A percentile compares a stretch with the other conserved stretches of the same genome.
Evolutionary conservation across 2,888 invertebrate species (phyloP).

Genomic region (Spatulosminthurus flaviceps): DNA sequence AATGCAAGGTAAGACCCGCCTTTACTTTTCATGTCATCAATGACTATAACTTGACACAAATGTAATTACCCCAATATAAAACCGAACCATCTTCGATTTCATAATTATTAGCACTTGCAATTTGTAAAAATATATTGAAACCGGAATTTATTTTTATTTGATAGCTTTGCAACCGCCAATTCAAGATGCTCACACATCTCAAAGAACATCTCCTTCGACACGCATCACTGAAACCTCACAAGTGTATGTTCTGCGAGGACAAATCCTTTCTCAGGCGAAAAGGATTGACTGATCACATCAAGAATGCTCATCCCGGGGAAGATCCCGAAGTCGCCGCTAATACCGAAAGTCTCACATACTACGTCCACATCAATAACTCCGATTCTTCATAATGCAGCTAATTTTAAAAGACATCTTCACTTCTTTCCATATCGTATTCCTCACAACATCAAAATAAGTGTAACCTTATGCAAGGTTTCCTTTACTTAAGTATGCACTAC

Average conservation of each 20-base stretch:
- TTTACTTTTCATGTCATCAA: too few relatives aligned
- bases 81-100: too few relatives aligned
- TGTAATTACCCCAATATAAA: too few relatives aligned
- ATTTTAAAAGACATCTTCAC: too few relatives aligned
- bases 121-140: too few relatives aligned
- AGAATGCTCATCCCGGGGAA: constrained; percentile 36
- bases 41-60: too few relatives aligned
- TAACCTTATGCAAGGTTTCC: too few relatives aligned
- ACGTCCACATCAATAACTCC: constrained; percentile 26
- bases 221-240: constrained; percentile 46
- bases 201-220: constrained; percentile 52
- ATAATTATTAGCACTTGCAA: too few relatives aligned
- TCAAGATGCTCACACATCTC: constrained; percentile 44
- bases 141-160: neutral
- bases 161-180: constrained; percentile 47
- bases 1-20: constrained; percentile 52
- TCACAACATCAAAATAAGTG: too few relatives aligned
- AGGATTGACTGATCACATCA: constrained; percentile 32
- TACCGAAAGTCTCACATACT: constrained; percentile 31
- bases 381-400: too few relatives aligned
- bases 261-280: constrained; percentile 36
- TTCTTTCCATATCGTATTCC: too few relatives aligned
- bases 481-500: too few relatives aligned
- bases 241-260: constrained; percentile 44
- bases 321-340: constrained; percentile 24